phyloP scores from a whole-genome alignment of 2,113 vertebrate species.

The Pluvianellus socialis region DNA sequence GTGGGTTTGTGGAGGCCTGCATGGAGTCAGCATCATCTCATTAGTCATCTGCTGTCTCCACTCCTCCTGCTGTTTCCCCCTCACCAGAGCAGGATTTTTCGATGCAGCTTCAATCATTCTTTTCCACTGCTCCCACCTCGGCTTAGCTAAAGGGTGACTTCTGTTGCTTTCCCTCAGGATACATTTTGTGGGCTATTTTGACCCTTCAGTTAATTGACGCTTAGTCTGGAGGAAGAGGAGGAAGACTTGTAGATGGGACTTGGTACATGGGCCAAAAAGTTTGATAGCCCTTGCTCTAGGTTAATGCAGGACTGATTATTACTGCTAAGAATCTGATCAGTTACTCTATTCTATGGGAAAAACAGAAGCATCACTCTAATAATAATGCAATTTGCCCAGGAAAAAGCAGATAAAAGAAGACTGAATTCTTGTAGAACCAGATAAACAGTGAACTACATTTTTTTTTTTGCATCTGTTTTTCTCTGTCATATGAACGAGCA shows the following conservation, averaged over 20 bases:
- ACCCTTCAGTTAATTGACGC: background rate
- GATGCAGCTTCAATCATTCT: background rate
- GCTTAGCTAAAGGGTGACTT: background rate
- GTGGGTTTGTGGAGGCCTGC: background rate
- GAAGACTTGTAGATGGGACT: background rate
- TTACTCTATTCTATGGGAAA: background rate
- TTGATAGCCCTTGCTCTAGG: background rate
- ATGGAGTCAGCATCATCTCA: background rate
- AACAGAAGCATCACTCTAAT: background rate
- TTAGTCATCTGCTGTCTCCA: background rate
- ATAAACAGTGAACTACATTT: background rate
- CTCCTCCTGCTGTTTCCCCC: background rate
- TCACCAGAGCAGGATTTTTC: background rate
- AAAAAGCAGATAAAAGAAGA: background rate
- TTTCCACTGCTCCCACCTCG: background rate
- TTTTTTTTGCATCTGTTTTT: background rate
- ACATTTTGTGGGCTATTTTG: background rate
- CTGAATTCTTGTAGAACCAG: background rate
- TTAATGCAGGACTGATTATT: background rate
- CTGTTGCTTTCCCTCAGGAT: background rate
- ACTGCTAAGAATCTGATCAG: background rate
- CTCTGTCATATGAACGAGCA: background rate
- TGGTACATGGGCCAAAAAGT: background rate
- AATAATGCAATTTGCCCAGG: background rate
- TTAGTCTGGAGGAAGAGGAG: background rate